Conservation (phyloP, 2,888 invertebrate species). For the Stegophylla sp. region DNA sequence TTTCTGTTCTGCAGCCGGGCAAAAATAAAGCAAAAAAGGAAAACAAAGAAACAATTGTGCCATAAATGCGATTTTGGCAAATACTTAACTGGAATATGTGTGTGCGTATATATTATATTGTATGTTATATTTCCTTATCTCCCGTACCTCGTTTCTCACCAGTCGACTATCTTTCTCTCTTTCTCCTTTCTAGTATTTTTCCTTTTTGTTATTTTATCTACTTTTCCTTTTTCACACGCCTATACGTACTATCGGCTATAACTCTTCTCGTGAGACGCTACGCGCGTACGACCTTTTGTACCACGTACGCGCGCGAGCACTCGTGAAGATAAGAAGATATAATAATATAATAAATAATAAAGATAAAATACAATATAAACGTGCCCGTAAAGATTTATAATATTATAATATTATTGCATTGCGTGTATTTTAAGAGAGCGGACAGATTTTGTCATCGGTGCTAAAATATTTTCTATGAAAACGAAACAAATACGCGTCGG, state of each 20-base stretch:
- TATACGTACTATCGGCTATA: not conserved
- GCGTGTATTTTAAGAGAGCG: no score
- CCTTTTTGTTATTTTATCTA: not conserved
- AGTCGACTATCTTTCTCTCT: not conserved
- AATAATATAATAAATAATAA: constrained; percentile 3
- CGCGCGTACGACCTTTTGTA: not conserved
- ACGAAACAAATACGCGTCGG: no score
- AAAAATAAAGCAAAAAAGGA: not conserved
- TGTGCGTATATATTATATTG: no score
- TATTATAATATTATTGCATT: no score
- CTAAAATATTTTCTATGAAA: no score
- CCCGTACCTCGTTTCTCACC: not conserved
- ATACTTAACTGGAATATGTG: not conserved
- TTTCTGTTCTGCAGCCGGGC: not conserved
- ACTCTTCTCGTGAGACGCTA: not conserved
- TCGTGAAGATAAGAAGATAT: not conserved
- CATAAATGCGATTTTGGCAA: constrained; percentile 18
- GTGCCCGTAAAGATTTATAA: not conserved
- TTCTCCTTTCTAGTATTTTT: not conserved
- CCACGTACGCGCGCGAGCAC: not conserved
- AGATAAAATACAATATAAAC: not conserved
- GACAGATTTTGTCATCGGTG: no score
- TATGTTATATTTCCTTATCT: constrained; percentile 4
- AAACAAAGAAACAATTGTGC: constrained; percentile 18
- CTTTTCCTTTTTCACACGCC: not conserved